Evolutionary conservation across 2,888 invertebrate genomes (phyloP).

Genomic region (Ceraclea dissimilis): DNA sequence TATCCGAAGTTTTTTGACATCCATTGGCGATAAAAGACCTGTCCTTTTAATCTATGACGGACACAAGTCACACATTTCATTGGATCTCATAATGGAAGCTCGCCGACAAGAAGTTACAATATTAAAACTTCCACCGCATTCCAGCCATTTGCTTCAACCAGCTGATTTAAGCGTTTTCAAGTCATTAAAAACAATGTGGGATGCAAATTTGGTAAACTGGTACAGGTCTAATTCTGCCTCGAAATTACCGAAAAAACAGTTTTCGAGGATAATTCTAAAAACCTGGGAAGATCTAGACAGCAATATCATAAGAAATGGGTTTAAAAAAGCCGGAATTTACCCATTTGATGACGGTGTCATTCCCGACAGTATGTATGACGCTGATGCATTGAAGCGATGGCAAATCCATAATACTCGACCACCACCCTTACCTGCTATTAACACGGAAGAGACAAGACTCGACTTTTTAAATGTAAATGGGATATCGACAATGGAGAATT

Average conservation of each 20-base stretch:
- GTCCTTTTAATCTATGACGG: slow-evolving; percentile 29
- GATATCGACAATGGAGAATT: not conserved
- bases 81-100: slow-evolving; percentile 27
- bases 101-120: slow-evolving; percentile 24
- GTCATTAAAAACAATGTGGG: slow-evolving; percentile 28
- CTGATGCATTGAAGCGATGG: not conserved
- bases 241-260: slow-evolving; percentile 24
- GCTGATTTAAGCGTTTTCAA: slow-evolving; percentile 28
- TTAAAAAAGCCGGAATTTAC: slow-evolving; percentile 28
- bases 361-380: not conserved
- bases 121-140: slow-evolving; percentile 27
- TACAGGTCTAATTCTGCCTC: slow-evolving; percentile 25
- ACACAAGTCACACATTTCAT: slow-evolving; percentile 27
- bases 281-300: slow-evolving; percentile 26
- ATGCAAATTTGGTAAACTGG: slow-evolving; percentile 27
- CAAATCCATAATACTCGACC: not conserved
- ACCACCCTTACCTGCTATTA: not conserved
- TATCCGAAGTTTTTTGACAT: slow-evolving; percentile 18
- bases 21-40: slow-evolving; percentile 25
- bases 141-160: slow-evolving; percentile 7
- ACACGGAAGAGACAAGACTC: not conserved
- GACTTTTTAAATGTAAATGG: slow-evolving; percentile 1
- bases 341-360: slow-evolving; percentile 22
- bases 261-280: slow-evolving; percentile 26
- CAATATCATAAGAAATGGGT: slow-evolving; percentile 26